A percentile compares a stretch with the other conserved stretches of the same genome.
Evolutionary conservation across 2,797 vertebrate genomes (phyloP).

Genomic region (Cossypha polioptera): DNA sequence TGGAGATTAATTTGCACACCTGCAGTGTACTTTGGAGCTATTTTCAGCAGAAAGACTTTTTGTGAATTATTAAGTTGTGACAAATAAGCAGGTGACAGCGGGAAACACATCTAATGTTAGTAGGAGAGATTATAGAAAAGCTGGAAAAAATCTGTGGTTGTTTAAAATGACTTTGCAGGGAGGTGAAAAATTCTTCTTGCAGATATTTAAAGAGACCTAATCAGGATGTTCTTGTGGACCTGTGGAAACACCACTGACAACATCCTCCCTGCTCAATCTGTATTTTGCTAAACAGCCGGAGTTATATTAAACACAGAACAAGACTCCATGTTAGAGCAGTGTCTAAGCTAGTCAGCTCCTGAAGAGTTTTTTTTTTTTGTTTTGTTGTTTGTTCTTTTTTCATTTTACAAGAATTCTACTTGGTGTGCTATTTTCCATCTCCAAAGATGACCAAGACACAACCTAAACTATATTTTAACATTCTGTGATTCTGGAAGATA

Average conservation of each 20-base stretch:
- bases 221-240: not conserved
- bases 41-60: not conserved
- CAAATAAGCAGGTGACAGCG: not conserved
- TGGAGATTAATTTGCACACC: not conserved
- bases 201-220: not conserved
- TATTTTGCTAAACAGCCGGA: not conserved
- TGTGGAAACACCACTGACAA: not conserved
- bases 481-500: not conserved
- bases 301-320: not conserved
- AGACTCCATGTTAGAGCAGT: not conserved
- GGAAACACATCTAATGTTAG: not conserved
- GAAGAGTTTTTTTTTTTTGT: not conserved
- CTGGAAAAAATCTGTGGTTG: not conserved
- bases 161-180: not conserved
- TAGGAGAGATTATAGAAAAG: not conserved
- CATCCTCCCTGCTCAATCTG: not conserved
- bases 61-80: not conserved
- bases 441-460: not conserved
- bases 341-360: not conserved
- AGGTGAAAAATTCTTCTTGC: not conserved
- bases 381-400: not conserved
- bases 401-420: not conserved
- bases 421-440: rapidly evolving
- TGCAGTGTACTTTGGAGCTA: not conserved
- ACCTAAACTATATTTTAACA: not conserved